These are phyloP conservation scores for Augiades crinisus DNA, from an alignment of 2,888 invertebrate species.

Conservation along the genomic window DNA sequence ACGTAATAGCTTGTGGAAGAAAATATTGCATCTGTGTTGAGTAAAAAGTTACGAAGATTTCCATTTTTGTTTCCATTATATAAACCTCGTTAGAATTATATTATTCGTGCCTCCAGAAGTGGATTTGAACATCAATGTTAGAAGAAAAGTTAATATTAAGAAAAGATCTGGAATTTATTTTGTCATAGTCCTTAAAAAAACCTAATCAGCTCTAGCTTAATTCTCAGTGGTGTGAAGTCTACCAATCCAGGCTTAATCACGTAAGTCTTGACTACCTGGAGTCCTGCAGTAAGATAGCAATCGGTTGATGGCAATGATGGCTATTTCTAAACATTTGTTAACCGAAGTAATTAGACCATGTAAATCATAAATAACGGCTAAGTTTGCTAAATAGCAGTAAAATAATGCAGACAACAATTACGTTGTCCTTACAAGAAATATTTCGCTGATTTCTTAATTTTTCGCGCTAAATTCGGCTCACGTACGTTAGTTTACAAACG, in stretches of 20 bases:
- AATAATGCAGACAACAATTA: background rate
- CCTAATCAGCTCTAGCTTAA: no score
- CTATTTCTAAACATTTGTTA: background rate
- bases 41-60: background rate
- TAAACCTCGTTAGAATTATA: no score
- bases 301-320: no score
- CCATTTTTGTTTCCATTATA: background rate
- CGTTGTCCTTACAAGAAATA: slow-evolving; percentile 1
- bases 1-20: slow-evolving; percentile 8
- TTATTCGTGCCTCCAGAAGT: no score
- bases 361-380: background rate
- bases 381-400: background rate
- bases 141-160: no score
- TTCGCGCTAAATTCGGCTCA: slow-evolving; percentile 17
- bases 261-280: no score
- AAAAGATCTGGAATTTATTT: no score
- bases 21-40: background rate
- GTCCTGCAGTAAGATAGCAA: no score
- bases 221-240: no score
- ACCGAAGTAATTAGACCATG: background rate
- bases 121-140: no score
- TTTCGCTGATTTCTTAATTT: slow-evolving; percentile 14
- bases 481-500: slow-evolving; percentile 12
- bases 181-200: no score
- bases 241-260: no score